Conservation (phyloP, 2,888 invertebrate species). For the Caprella mutica region DNA sequence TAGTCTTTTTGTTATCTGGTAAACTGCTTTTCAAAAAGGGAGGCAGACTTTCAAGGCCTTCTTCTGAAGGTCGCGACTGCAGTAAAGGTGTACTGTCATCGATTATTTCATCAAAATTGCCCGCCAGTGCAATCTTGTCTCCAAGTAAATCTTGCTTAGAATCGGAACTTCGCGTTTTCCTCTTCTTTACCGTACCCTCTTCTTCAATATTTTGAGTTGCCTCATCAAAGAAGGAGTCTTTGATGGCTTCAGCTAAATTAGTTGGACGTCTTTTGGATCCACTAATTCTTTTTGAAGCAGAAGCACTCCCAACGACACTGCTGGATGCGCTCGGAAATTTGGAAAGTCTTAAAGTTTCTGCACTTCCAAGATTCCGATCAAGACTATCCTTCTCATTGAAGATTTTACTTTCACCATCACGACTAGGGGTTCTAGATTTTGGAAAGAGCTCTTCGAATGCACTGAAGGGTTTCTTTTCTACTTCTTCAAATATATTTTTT, state of each 20-base stretch:
- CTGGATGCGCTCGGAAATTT: neutral
- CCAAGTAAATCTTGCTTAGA: no score
- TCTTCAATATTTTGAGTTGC: neutral
- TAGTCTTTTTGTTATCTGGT: neutral
- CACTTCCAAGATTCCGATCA: neutral
- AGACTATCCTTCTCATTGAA: neutral
- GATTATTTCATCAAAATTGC: neutral
- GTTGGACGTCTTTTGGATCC: conserved; percentile 1
- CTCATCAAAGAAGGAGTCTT: neutral
- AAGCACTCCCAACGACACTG: no score
- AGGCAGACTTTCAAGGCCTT: neutral
- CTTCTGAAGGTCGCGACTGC: neutral
- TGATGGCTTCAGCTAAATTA: neutral
- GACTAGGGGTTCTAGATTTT: neutral
- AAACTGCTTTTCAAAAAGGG: neutral
- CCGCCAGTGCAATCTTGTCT: no score
- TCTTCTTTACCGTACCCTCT: neutral
- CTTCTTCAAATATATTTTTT: conserved; percentile 5
- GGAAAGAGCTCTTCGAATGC: conserved; percentile 1
- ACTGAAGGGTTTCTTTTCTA: conserved; percentile 7
- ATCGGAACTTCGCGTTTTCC: neutral
- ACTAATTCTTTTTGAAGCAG: no score
- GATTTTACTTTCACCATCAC: neutral
- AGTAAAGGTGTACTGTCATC: conserved; percentile 5
- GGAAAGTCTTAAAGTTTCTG: neutral